Percentiles rank a stretch among this genome's conserved stretches.
Conservation (phyloP, 2,797 vertebrate genomes). For the Helarctos malayanus region DNA sequence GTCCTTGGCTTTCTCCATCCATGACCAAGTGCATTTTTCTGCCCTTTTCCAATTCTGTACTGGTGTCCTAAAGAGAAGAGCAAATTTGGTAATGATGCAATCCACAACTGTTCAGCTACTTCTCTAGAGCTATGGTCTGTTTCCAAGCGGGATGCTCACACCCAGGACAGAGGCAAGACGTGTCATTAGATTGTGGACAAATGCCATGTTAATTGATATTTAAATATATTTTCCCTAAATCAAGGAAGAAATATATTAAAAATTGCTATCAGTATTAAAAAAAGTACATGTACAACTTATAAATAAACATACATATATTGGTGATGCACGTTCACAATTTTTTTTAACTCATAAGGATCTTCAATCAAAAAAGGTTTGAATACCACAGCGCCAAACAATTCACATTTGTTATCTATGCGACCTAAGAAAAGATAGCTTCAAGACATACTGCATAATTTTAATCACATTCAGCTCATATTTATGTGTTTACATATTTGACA, state of each 20-base stretch:
- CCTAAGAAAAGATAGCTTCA: not conserved
- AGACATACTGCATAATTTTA: not conserved
- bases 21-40: not conserved
- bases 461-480: not conserved
- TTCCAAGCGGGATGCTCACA: not conserved
- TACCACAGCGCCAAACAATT: not conserved
- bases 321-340: not conserved
- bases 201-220: not conserved
- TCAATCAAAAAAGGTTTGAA: not conserved
- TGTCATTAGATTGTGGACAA: not conserved
- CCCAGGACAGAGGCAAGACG: not conserved
- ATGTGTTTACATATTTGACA: not conserved
- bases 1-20: not conserved
- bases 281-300: not conserved
- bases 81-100: not conserved
- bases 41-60: not conserved
- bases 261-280: not conserved
- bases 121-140: not conserved
- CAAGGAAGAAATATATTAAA: not conserved
- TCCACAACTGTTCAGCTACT: not conserved
- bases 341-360: not conserved
- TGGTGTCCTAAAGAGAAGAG: not conserved
- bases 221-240: not conserved
- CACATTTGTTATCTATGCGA: not conserved
- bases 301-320: not conserved